These are phyloP conservation scores for Stenurella melanura DNA, from an alignment of 2,888 invertebrate species.

Conservation along the genomic window DNA sequence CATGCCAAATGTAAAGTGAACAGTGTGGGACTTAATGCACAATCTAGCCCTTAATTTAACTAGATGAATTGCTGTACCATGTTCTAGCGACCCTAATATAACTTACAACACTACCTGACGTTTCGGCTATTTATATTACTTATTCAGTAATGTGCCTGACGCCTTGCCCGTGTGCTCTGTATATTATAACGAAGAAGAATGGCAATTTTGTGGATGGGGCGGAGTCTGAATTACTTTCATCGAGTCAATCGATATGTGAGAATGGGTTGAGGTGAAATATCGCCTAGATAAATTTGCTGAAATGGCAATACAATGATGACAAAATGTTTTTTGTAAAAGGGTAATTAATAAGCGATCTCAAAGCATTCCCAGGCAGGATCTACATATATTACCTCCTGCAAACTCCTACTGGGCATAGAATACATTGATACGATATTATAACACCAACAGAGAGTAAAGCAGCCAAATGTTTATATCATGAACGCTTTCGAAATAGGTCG, in stretches of 20 bases:
- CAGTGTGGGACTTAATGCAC: conserved; percentile 12
- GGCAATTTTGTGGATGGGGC: not conserved
- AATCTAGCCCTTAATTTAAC: conserved; percentile 37
- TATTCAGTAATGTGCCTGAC: conserved; percentile 24
- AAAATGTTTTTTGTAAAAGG: no score
- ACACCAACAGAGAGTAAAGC: no score
- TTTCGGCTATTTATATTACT: conserved; percentile 34
- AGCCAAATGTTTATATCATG: no score
- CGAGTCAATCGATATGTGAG: not conserved
- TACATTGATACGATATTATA: no score
- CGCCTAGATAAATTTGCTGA: not conserved
- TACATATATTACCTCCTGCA: no score
- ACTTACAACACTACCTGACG: conserved; percentile 38
- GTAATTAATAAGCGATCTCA: no score
- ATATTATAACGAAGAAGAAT: conserved; percentile 31
- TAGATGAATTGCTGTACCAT: conserved; percentile 22
- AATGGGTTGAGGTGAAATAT: not conserved
- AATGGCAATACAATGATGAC: no score
- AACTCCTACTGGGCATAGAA: no score
- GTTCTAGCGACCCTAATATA: conserved; percentile 31
- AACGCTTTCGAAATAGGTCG: no score
- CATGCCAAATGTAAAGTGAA: conserved; percentile 8
- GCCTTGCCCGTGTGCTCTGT: not conserved
- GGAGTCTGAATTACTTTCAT: not conserved
- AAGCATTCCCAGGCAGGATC: no score